phyloP scores from a whole-genome alignment of 2,113 vertebrate species.

The Mohoua ochrocephala region DNA sequence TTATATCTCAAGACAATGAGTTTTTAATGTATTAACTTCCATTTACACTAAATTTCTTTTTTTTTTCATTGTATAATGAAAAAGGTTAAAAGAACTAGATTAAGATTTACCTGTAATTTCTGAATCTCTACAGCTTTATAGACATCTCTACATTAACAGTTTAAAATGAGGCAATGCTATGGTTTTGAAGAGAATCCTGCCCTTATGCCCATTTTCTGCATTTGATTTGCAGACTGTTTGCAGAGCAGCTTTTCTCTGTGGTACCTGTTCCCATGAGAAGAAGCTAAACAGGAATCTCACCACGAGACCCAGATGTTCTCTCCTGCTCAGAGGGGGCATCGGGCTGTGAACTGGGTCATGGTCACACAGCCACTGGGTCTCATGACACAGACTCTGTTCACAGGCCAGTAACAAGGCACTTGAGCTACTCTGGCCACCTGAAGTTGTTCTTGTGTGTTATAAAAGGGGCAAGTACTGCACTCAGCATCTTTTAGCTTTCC shows the following conservation, averaged over 20 bases:
- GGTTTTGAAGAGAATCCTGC: neutral
- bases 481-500: neutral
- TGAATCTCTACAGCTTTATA: neutral
- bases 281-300: neutral
- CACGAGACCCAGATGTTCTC: neutral
- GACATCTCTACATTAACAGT: neutral
- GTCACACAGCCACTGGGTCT: neutral
- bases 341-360: neutral
- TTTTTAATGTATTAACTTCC: neutral
- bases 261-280: neutral
- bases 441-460: neutral
- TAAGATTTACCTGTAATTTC: neutral
- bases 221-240: neutral
- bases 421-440: neutral
- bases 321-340: neutral
- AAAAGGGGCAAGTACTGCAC: neutral
- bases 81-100: neutral
- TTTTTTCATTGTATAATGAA: neutral
- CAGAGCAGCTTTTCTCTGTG: neutral
- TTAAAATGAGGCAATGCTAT: neutral
- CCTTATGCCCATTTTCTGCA: neutral
- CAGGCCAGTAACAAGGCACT: neutral
- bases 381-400: neutral
- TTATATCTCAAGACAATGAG: neutral
- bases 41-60: neutral